Base-by-base conservation (phyloP, 2,113 vertebrate species). In the Chrysochloris asiatica region DNA sequence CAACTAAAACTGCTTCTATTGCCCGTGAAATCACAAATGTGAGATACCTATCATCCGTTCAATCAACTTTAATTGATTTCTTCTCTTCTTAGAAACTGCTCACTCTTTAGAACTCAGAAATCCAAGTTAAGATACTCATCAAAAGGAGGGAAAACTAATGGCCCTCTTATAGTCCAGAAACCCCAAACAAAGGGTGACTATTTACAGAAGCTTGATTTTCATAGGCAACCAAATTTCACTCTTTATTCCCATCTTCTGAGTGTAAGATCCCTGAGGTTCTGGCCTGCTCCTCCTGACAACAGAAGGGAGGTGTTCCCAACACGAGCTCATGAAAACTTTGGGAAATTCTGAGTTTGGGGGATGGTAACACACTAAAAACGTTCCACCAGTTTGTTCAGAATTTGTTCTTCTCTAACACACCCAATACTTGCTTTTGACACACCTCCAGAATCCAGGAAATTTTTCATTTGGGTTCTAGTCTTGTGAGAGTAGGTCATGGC, bases 61-160 rank as follows among this genome's bases (percentile, higher is more conserved):
- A 50, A 50, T 81, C 28, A 43, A 24, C 0, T 84, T 67, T 59
- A 67, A 6, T 67, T 86, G 47, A 47, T 24, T 47, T 82, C 7
- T 9, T 92, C 28, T 11, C 76, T 67, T 67, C 67, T 84, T 84
- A 85, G 80, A 84, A 92, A 86, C 9, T 52, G 33, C 76, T 89
- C 10, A 16, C 10, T 87, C 24, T 38, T 8, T 14, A 45, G 59
- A 28, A 33, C 36, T 89, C 30, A 89, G 81, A 89, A 85, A 89
- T 73, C 26, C n/a, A 81, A 69, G 43, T 69, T 65, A 81, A 41
- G 33, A 11, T 47, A 26, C 21, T 28, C 75, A 83, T 13, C 41
- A 36, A 69, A 38, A 77, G 28, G n/a, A 87, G 61, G 28, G n/a
- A 87, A 50, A 71, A 21, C 9, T 52, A 59, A 7, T 65, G 12